phyloP scores from a whole-genome alignment of 2,113 vertebrate species.

The Cichladusa arquata region DNA sequence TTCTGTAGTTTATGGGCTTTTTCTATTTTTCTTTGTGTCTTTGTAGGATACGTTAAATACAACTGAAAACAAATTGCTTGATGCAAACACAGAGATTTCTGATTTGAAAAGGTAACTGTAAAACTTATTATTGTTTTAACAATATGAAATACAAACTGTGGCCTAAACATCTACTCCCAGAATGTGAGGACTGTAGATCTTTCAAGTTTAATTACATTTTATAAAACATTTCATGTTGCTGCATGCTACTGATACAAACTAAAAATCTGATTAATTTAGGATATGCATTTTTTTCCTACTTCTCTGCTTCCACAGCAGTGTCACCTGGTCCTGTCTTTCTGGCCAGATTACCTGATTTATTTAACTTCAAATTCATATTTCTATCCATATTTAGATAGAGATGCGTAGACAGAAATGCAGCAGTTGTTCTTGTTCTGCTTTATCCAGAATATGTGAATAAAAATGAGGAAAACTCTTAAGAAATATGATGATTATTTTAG shows the following conservation, averaged over 20 bases:
- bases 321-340: background rate
- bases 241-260: background rate
- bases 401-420: background rate
- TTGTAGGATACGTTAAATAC: constrained; percentile 83
- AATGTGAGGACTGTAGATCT: background rate
- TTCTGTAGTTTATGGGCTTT: background rate
- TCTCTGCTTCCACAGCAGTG: background rate
- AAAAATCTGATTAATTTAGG: background rate
- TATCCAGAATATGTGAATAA: background rate
- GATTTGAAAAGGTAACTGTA: constrained; percentile 90
- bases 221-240: background rate
- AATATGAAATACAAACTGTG: background rate
- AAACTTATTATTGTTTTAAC: background rate
- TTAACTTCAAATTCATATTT: background rate
- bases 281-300: background rate
- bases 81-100: constrained; percentile 85
- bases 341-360: background rate
- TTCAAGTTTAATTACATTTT: background rate
- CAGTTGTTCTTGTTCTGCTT: background rate
- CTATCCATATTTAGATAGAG: background rate
- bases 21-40: background rate
- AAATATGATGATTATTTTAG: background rate
- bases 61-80: constrained; percentile 88
- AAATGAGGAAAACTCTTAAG: background rate
- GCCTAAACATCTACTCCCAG: background rate